Percentiles rank a stretch among this genome's conserved stretches.
phyloP scores from a whole-genome alignment of 1,140 invertebrate genomes.

The Ips typographus region DNA sequence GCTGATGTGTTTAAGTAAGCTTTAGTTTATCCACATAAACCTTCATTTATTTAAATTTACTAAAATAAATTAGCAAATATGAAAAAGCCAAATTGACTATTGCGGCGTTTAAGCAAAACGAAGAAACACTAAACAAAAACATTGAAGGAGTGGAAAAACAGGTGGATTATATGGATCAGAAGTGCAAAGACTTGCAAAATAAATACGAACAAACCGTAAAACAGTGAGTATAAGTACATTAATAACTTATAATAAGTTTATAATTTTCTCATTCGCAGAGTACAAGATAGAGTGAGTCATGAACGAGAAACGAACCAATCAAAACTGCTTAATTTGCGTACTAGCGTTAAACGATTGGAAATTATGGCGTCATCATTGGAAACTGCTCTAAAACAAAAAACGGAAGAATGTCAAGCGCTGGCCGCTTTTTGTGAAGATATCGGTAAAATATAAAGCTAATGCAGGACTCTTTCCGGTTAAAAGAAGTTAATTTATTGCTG shows the following conservation, averaged over 20 bases:
- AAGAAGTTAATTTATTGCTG: no score
- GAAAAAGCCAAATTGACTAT: not conserved
- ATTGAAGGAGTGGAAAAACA: not conserved
- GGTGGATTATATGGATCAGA: no score
- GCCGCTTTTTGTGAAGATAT: slow-evolving; percentile 46
- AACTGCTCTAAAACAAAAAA: slow-evolving; percentile 45
- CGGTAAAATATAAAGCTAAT: slow-evolving; percentile 29
- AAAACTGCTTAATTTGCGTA: slow-evolving; percentile 25
- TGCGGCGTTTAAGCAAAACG: not conserved
- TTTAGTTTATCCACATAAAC: not conserved
- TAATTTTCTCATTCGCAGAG: not conserved
- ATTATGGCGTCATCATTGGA: slow-evolving; percentile 44
- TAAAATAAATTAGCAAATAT: not conserved
- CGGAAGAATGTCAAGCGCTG: slow-evolving; percentile 43
- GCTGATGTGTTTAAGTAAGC: not conserved
- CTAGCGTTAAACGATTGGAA: slow-evolving; percentile 43
- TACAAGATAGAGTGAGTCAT: not conserved
- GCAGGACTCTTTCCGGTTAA: no score
- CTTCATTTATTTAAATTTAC: not conserved
- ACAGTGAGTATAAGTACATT: not conserved
- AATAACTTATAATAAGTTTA: not conserved
- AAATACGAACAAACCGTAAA: not conserved
- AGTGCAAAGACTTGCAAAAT: not conserved
- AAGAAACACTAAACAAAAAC: not conserved
- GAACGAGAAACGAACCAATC: not conserved